Base-by-base conservation (phyloP, 2,888 invertebrate species). In the Eupeodes latifasciatus region DNA sequence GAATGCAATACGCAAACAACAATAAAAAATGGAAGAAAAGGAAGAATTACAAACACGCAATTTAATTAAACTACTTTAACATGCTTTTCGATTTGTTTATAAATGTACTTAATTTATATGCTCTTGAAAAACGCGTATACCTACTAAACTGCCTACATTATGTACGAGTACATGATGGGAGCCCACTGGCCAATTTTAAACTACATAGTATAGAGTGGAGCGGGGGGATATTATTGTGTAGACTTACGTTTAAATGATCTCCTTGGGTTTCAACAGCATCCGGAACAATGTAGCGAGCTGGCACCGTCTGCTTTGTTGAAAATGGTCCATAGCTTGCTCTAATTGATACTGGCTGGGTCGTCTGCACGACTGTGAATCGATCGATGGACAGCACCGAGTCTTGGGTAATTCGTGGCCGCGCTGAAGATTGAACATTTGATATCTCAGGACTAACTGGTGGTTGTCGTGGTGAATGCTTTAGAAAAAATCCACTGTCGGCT, bases 241-340 rank as follows among this genome's bases (percentile, higher is more conserved):
- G 82, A 91, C 92, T 92, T 90, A 93, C 92, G 90, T 91, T 93
- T 72, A 92, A 90, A 86, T 92, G 92, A 82, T 93, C 93, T 64
- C 92, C 91, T 89, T 92, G 92, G 47, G 95, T 95, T 91, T 97
- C 97, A 86, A 97, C 93, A 0, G 96, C 96, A 93, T 98, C 98
- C 7, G 98, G 97, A 71, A 98, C 97, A 85, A 98, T 96, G 92
- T 97, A 98, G 67, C 94, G 95, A 2, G 98, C 97, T 55, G 98
- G 98, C 55, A 98, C 98, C 0, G 98, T 98, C 94, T 98, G 98
- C 92, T 98, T 98, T 77, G 98, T 98, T 90, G 98, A 98, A 94
- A 98, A 98, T 9, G 98, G 98, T 5, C 98, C 99, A 92, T 98
- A 98, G 57, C 97, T 97, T 69, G 98, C 98, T 85, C 98, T 95